Evolutionary conservation across 2,797 vertebrate genomes (phyloP).

Genomic region (Sebastes melanostomus): DNA sequence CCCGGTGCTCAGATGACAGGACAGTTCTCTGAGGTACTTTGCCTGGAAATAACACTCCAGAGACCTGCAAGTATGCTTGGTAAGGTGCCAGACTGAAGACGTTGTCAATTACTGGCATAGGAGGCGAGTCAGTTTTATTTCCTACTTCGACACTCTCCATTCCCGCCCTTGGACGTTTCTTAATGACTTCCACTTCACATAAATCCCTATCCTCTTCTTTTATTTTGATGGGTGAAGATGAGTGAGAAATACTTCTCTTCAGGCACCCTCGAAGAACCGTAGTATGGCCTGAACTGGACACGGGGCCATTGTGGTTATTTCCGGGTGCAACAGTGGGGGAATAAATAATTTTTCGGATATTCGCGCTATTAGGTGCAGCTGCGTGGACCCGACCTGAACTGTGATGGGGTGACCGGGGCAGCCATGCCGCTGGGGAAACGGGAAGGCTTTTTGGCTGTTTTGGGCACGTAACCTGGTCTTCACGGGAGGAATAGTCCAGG

Average conservation of each 20-base stretch:
- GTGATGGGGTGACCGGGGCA: constrained; percentile 19
- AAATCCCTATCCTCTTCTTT: constrained; percentile 56
- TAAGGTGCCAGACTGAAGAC: constrained; percentile 95
- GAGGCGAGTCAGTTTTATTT: constrained; percentile 77
- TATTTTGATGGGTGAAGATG: constrained; percentile 39
- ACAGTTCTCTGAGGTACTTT: constrained; percentile 17
- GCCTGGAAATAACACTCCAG: constrained; percentile 50
- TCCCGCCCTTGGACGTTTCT: constrained; percentile 63
- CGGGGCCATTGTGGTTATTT: constrained; percentile 17
- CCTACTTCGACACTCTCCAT: neutral
- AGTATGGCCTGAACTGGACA: neutral
- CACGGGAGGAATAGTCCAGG: constrained; percentile 51
- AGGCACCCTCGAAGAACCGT: constrained; percentile 7
- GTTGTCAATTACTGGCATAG: constrained; percentile 93
- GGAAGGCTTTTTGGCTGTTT: constrained; percentile 27
- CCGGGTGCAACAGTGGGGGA: constrained; percentile 25
- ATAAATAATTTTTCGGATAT: constrained; percentile 36
- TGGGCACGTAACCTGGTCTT: constrained; percentile 29
- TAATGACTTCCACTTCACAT: constrained; percentile 44
- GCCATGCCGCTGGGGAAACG: constrained; percentile 56
- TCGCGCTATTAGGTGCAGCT: constrained; percentile 10
- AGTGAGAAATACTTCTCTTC: constrained; percentile 60
- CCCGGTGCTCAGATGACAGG: constrained; percentile 13
- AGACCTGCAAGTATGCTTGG: constrained; percentile 80
- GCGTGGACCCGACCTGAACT: constrained; percentile 28